Base-by-base conservation (phyloP, 2,113 vertebrate species). In the Salvelinus namaycush region DNA sequence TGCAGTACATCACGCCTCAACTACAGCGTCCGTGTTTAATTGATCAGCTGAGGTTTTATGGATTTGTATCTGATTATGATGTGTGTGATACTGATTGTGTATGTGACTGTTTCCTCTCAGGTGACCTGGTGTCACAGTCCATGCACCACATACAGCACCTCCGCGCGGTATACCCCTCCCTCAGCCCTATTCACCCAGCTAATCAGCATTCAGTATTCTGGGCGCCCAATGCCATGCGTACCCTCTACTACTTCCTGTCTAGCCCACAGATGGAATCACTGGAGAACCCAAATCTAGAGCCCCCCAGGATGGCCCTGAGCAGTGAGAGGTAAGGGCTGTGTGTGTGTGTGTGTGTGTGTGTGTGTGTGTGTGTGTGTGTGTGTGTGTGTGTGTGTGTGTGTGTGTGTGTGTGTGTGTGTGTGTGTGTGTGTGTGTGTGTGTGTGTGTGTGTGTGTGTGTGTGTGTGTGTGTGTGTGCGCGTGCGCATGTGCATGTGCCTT, bases 101-200 rank as follows among this genome's bases (percentile, higher is more conserved):
- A 0, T 65, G 5, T 64, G 60, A 18, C 24, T 51, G 13, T 48
- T 22, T 26, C 31, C n/a, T 14, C 60, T 31, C 91, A 98, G 97
- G 97, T 87, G 97, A 99, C 73, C 86, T 99, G 83, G 97, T 97
- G 0, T 97, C 95, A 0, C 93, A 96, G 0, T 96, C 97, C 11
- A 98, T 96, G 97, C 96, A 94, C 74, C 96, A 97, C 88, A 95
- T 97, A 95, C 96, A 96, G 75, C 95, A 92, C 11, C 91, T 95
- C 81, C 94, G 60, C 8, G 8, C n/a, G 3, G 6, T 92, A 3
- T 89, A 90, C n/a, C 86, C 93, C 0, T 88, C 92, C 9, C 57
- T 89, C 89, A 93, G 95, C 84, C 92, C 94, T 0, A 76, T 88
- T 0, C 91, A 90, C 7, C 93, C 95, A 26, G 84, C 87, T 64